A percentile compares a stretch with the other conserved stretches of the same genome.
These are phyloP conservation scores for Callionymus lyra DNA, from an alignment of 2,113 vertebrate species.

Conservation along the genomic window DNA sequence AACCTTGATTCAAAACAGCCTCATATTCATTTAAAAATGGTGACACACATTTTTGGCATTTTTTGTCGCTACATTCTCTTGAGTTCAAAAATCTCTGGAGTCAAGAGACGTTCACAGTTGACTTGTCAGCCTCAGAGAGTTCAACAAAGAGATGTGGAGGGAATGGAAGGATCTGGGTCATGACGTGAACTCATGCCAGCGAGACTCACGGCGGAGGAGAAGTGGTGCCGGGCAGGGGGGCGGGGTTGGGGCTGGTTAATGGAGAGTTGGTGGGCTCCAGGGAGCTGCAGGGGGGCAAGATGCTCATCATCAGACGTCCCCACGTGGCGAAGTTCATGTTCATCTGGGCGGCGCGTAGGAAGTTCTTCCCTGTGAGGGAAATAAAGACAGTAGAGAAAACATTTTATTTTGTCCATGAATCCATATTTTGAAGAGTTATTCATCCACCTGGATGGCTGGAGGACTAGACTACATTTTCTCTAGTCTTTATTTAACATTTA, in stretches of 20 bases:
- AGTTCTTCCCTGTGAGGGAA: slow-evolving; percentile 79
- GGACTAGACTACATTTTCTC: no score
- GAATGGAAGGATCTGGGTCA: no score
- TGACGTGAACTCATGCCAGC: slow-evolving; percentile 43
- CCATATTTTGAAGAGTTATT: no score
- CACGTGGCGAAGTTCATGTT: slow-evolving; percentile 94
- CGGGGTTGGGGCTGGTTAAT: slow-evolving; percentile 32
- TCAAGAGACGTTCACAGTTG: no score
- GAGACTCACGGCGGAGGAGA: slow-evolving; percentile 36
- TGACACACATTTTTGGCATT: no score
- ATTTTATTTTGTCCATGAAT: no score
- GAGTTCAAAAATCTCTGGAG: no score
- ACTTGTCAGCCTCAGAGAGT: slow-evolving; percentile 13
- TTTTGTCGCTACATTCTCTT: no score
- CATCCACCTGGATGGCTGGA: no score
- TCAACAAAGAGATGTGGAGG: neutral
- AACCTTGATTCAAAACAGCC: no score
- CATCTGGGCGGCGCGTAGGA: slow-evolving; percentile 91
- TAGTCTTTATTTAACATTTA: no score
- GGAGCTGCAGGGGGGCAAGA: slow-evolving; percentile 83
- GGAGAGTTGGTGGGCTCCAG: slow-evolving; percentile 75
- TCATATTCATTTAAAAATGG: no score
- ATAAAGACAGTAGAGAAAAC: neutral
- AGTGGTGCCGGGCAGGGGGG: slow-evolving; percentile 12
- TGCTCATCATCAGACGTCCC: slow-evolving; percentile 90